Percentiles rank a stretch among this genome's conserved stretches.
These are phyloP conservation scores for Triplophysa siluroides DNA, from an alignment of 2,113 vertebrate species.

Conservation along the genomic window DNA sequence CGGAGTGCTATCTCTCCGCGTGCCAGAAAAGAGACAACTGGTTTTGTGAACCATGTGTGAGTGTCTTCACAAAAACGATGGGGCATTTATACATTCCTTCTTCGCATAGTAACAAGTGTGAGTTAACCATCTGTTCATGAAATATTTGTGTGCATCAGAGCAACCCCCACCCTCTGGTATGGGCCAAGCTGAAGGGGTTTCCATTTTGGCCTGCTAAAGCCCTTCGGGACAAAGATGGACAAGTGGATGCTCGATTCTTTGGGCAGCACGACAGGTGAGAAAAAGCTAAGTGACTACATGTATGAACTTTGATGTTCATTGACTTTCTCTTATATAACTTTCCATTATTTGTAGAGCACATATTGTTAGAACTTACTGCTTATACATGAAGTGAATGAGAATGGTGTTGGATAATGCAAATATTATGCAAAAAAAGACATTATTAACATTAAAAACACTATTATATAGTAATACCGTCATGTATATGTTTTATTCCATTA, in stretches of 20 bases:
- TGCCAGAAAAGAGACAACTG: slow-evolving; percentile 99
- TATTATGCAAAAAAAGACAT: too few relatives aligned
- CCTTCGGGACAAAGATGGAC: slow-evolving; percentile 95
- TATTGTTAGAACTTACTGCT: too few relatives aligned
- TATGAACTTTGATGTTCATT: neutral
- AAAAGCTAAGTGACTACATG: neutral
- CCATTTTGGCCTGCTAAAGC: slow-evolving; percentile 99
- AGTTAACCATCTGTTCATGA: neutral
- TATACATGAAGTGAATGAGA: too few relatives aligned
- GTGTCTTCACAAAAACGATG: slow-evolving; percentile 50
- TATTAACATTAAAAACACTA: too few relatives aligned
- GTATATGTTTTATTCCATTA: too few relatives aligned
- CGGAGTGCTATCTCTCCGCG: slow-evolving; percentile 97
- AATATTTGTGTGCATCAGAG: slow-evolving; percentile 76
- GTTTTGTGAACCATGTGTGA: slow-evolving; percentile 99
- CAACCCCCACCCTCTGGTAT: slow-evolving; percentile 96
- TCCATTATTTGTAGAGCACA: too few relatives aligned
- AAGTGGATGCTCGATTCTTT: slow-evolving; percentile 98
- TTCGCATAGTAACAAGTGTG: slow-evolving; percentile 9
- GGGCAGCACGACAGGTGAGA: slow-evolving; percentile 97
- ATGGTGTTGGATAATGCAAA: too few relatives aligned
- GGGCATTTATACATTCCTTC: neutral
- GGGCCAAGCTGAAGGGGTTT: slow-evolving; percentile 99
- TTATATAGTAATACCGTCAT: too few relatives aligned
- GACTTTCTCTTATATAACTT: too few relatives aligned